These are phyloP conservation scores for Leptopilina drosophilae DNA, from an alignment of 2,888 invertebrate genomes.

Conservation along the genomic window DNA sequence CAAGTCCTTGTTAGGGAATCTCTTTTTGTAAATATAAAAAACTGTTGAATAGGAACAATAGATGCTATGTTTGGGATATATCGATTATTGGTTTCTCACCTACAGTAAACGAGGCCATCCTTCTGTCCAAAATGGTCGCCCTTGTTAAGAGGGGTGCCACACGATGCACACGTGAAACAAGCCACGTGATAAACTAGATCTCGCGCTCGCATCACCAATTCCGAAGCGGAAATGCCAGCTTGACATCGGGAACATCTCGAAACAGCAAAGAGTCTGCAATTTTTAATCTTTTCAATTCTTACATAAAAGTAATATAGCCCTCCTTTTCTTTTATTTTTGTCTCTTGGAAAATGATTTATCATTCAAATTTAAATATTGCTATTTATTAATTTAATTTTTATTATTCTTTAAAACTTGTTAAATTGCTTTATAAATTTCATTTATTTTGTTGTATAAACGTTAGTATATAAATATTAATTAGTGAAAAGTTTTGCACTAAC, in stretches of 20 bases:
- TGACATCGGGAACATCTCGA: constrained; percentile 92
- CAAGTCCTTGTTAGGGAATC: neutral
- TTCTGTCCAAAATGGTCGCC: constrained; percentile 95
- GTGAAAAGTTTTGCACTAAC: no score
- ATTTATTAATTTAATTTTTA: no score
- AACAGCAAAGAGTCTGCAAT: constrained; percentile 89
- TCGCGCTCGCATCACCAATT: constrained; percentile 93
- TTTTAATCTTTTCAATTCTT: neutral
- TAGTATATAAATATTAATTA: no score
- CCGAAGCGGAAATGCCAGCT: constrained; percentile 89
- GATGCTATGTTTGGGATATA: constrained; percentile 19
- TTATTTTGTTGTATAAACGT: no score
- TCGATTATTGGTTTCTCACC: constrained; percentile 62
- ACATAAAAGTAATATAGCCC: neutral
- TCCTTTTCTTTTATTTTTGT: neutral
- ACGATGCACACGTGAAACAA: constrained; percentile 93
- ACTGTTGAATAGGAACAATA: neutral
- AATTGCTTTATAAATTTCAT: no score
- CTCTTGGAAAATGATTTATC: no score
- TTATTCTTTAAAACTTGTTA: no score
- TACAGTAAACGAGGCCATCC: constrained; percentile 87
- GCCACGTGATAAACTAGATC: constrained; percentile 92
- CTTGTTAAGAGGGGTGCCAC: constrained; percentile 88
- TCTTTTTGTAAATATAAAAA: constrained; percentile 31
- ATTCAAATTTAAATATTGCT: no score